Percentiles rank a stretch among this genome's conserved stretches.
phyloP scores from a whole-genome alignment of 1,140 invertebrate species.

The Antheraea mylitta region DNA sequence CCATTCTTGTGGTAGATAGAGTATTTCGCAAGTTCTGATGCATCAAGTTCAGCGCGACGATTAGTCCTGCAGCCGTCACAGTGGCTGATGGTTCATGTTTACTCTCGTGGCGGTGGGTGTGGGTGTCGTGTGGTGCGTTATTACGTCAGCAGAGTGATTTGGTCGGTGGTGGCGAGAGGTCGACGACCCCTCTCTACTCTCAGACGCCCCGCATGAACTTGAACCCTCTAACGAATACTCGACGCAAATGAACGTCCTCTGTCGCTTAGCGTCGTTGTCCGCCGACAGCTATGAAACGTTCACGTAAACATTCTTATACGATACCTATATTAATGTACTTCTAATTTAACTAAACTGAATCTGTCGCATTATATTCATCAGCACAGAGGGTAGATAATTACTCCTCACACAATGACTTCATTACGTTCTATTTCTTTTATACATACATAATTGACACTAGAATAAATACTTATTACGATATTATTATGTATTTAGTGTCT shows the following conservation, averaged over 20 bases:
- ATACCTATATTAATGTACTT: too few relatives aligned
- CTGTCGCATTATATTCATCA: too few relatives aligned
- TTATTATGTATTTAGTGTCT: too few relatives aligned
- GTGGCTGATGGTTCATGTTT: neutral
- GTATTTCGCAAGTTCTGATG: too few relatives aligned
- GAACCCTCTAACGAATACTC: constrained; percentile 16
- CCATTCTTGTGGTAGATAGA: constrained; percentile 15
- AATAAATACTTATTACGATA: too few relatives aligned
- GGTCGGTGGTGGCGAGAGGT: constrained; percentile 8
- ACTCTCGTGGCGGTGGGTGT: neutral
- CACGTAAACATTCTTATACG: neutral
- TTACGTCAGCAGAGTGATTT: neutral
- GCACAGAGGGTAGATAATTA: too few relatives aligned
- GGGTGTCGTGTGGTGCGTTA: neutral
- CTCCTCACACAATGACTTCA: too few relatives aligned
- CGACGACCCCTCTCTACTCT: constrained; percentile 11
- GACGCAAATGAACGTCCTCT: constrained; percentile 8
- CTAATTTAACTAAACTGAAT: too few relatives aligned
- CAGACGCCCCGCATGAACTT: constrained; percentile 16
- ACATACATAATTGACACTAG: too few relatives aligned
- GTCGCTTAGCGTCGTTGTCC: neutral
- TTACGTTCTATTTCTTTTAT: too few relatives aligned
- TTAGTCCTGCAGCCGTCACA: constrained; percentile 9
- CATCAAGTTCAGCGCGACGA: constrained; percentile 1
- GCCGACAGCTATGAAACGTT: neutral